Conservation (phyloP, 1,140 invertebrate species). For the Dolichoris vasculosae region DNA sequence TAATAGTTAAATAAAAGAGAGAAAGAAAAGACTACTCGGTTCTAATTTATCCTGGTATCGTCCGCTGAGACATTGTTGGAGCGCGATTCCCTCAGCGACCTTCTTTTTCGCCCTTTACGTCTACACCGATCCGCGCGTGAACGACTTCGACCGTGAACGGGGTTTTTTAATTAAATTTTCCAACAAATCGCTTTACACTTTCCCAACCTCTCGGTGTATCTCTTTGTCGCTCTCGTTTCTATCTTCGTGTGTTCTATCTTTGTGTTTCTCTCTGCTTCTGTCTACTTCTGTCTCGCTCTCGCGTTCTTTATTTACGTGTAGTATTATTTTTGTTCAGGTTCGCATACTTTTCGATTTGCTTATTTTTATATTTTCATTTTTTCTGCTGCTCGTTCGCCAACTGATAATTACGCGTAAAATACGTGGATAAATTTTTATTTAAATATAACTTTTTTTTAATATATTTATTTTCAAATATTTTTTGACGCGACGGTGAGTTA, state of each 20-base stretch:
- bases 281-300: too few relatives aligned
- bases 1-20: background rate
- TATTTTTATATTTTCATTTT: too few relatives aligned
- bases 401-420: too few relatives aligned
- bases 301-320: background rate
- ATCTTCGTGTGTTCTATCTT: constrained; percentile 35
- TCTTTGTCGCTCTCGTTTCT: constrained; percentile 50
- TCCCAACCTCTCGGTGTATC: background rate
- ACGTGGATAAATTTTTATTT: too few relatives aligned
- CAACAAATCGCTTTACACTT: constrained; percentile 38
- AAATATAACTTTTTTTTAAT: too few relatives aligned
- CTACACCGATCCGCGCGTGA: constrained; percentile 3
- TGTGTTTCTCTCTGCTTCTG: background rate
- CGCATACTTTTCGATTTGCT: too few relatives aligned
- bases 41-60: constrained; percentile 16
- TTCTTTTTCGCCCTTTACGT: background rate
- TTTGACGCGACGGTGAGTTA: too few relatives aligned
- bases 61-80: constrained; percentile 18
- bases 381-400: too few relatives aligned
- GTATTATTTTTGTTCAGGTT: background rate
- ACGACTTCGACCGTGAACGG: constrained; percentile 38
- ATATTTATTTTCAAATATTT: too few relatives aligned
- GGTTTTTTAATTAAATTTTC: constrained; percentile 52
- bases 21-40: constrained; percentile 3
- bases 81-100: constrained; percentile 14